Conservation (phyloP, 2,113 vertebrate species). For the Neogobius melanostomus region DNA sequence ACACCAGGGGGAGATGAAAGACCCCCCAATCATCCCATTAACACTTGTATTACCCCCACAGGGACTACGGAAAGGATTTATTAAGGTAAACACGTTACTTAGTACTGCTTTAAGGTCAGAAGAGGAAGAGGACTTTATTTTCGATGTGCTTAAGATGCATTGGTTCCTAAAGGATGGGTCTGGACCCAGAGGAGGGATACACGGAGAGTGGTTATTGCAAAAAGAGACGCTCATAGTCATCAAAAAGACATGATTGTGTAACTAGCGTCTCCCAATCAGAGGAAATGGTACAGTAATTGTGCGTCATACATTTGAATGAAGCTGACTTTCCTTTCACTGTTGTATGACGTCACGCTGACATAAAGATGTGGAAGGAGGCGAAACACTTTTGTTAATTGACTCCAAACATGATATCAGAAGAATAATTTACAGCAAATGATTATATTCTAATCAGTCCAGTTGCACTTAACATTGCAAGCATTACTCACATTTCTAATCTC, state of each 20-base stretch:
- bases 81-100: too few species aligned
- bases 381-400: slow-evolving; percentile 12
- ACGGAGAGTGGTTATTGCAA: background rate
- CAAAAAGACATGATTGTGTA: background rate
- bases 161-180: slow-evolving; percentile 27
- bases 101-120: slow-evolving; percentile 27
- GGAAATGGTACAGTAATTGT: background rate
- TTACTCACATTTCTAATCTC: slow-evolving; percentile 19
- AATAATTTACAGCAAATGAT: background rate
- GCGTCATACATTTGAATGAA: slow-evolving; percentile 25
- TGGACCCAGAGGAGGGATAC: slow-evolving; percentile 17
- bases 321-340: slow-evolving; percentile 15
- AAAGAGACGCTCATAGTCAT: background rate
- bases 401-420: slow-evolving; percentile 14
- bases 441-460: slow-evolving; percentile 30
- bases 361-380: slow-evolving; percentile 20
- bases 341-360: slow-evolving; percentile 15
- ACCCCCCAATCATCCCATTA: too few species aligned
- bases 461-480: slow-evolving; percentile 61
- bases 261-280: background rate
- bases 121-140: slow-evolving; percentile 18
- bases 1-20: too few species aligned
- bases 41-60: too few species aligned
- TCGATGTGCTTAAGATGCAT: background rate
- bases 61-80: too few species aligned